Conservation (phyloP, 2,888 invertebrate genomes). For the Synanthedon tipuliformis region DNA sequence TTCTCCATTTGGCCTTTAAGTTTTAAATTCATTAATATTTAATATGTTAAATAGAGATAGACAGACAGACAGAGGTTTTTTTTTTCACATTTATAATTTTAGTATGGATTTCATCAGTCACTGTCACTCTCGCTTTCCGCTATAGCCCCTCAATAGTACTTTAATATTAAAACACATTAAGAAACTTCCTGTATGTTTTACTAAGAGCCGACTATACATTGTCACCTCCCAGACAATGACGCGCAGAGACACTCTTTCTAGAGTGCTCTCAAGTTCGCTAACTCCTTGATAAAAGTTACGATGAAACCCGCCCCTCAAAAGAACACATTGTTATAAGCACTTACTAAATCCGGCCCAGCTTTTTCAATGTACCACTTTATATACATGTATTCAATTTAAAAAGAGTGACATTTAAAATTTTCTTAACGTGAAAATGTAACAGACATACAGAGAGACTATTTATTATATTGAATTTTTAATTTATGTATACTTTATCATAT, state of each 20-base stretch:
- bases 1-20: no score
- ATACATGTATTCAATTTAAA: neutral
- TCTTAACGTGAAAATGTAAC: no score
- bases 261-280: conserved; percentile 17
- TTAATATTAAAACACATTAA: neutral
- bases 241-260: conserved; percentile 21
- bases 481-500: no score
- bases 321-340: conserved; percentile 14
- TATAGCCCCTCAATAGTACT: neutral
- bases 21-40: no score
- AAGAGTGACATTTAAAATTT: no score
- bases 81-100: no score
- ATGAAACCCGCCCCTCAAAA: conserved; percentile 19
- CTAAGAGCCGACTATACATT: conserved; percentile 35
- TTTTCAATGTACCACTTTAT: conserved; percentile 4
- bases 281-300: conserved; percentile 20
- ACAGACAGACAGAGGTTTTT: no score
- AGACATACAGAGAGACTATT: no score
- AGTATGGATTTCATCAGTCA: no score
- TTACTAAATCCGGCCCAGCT: conserved; percentile 4
- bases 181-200: conserved; percentile 1
- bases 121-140: no score
- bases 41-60: no score
- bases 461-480: no score
- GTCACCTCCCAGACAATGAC: conserved; percentile 22